phyloP scores from a whole-genome alignment of 1,140 invertebrate species.

The Leptinotarsa undecemlineata region DNA sequence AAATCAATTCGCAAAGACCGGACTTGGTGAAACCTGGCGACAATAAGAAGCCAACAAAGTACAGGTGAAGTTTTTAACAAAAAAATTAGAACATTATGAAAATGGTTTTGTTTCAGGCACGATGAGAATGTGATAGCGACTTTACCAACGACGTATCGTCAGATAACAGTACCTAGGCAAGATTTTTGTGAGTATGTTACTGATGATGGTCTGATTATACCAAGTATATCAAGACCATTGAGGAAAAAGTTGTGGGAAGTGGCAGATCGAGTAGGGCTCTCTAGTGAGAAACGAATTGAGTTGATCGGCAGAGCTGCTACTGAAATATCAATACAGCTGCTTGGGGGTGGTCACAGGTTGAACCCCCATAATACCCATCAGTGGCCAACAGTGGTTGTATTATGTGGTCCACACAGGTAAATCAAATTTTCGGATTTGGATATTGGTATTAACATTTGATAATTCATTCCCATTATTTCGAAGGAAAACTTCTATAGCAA shows the following conservation, averaged over 20 bases:
- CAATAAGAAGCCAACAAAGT: slow-evolving; percentile 46
- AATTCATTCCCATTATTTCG: no score
- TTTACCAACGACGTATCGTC: slow-evolving; percentile 66
- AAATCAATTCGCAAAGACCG: slow-evolving; percentile 72
- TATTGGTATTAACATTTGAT: no score
- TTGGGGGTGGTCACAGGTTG: slow-evolving; percentile 74
- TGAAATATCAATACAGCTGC: slow-evolving; percentile 76
- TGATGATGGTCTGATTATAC: slow-evolving; percentile 78
- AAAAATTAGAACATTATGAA: background rate
- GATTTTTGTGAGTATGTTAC: slow-evolving; percentile 75
- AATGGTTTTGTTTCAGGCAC: slow-evolving; percentile 60
- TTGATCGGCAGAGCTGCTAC: slow-evolving; percentile 75
- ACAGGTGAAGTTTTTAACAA: slow-evolving; percentile 41
- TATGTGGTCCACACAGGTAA: slow-evolving; percentile 71
- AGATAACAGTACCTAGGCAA: slow-evolving; percentile 72
- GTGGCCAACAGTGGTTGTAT: slow-evolving; percentile 73
- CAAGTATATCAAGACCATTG: slow-evolving; percentile 70
- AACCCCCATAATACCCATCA: slow-evolving; percentile 83
- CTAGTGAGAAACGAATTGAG: slow-evolving; percentile 71
- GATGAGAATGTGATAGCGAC: slow-evolving; percentile 83
- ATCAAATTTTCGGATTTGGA: background rate
- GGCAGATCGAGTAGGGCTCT: slow-evolving; percentile 70
- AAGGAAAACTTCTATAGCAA: no score
- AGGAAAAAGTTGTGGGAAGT: slow-evolving; percentile 67
- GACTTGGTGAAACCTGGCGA: slow-evolving; percentile 62